Evolutionary conservation across 2,888 invertebrate genomes (phyloP).

Genomic region (Malachius bipustulatus): DNA sequence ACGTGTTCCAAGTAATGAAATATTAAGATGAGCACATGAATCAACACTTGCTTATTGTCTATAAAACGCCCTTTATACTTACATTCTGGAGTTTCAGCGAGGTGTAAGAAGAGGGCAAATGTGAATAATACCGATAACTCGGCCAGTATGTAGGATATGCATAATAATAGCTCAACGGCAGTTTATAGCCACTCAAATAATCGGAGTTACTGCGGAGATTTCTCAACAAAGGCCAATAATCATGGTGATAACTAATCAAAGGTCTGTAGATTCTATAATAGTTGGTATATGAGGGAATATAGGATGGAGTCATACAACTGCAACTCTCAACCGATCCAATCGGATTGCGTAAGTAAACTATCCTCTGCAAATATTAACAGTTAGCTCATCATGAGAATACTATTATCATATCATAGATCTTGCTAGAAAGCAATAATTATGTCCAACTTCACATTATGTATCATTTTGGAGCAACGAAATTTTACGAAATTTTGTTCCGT

Average conservation of each 20-base stretch:
- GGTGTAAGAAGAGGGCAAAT: slow-evolving; percentile 24
- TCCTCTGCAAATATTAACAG: slow-evolving; percentile 30
- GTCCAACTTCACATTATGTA: too few species aligned
- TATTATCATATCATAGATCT: too few species aligned
- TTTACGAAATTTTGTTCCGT: too few species aligned
- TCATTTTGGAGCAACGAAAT: too few species aligned
- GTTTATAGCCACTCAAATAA: too few species aligned
- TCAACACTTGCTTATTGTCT: too few species aligned
- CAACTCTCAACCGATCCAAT: slow-evolving; percentile 20
- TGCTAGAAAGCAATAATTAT: too few species aligned
- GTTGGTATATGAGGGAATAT: slow-evolving; percentile 18
- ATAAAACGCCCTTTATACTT: too few species aligned
- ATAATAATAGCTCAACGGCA: slow-evolving; percentile 16
- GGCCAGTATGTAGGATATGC: slow-evolving; percentile 14
- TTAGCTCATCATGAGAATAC: too few species aligned
- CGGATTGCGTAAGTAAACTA: slow-evolving; percentile 30
- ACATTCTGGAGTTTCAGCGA: slow-evolving; percentile 27
- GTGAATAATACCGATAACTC: slow-evolving; percentile 11
- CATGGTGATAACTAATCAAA: slow-evolving; percentile 24
- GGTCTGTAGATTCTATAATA: slow-evolving; percentile 25
- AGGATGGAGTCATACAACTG: slow-evolving; percentile 20
- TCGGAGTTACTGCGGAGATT: too few species aligned
- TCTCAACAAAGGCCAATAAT: slow-evolving; percentile 21
- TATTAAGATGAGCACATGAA: too few species aligned
- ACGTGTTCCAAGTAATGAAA: too few species aligned